Percentiles rank a stretch among this genome's conserved stretches.
These are phyloP conservation scores for Drosophila gunungcola DNA, from an alignment of 1,140 invertebrate species.

Conservation along the genomic window DNA sequence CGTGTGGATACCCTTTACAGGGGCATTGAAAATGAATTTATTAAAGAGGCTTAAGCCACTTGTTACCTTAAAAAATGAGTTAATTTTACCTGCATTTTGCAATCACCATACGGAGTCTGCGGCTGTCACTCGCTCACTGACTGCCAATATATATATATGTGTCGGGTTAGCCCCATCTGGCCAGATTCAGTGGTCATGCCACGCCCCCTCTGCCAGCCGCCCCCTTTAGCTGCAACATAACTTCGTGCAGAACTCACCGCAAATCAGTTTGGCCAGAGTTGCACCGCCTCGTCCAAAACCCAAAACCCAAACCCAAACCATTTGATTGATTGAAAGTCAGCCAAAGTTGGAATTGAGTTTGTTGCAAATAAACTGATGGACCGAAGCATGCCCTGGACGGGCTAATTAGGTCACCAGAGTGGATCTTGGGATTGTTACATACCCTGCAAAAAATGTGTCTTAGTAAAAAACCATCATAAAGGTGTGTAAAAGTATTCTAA, in stretches of 20 bases:
- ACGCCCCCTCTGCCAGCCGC: no score
- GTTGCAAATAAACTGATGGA: constrained; percentile 40
- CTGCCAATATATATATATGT: constrained; percentile 16
- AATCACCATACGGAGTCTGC: constrained; percentile 1
- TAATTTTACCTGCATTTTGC: constrained; percentile 13
- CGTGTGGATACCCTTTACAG: constrained; percentile 1
- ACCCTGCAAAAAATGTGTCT: neutral
- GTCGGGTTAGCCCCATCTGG: constrained; percentile 40
- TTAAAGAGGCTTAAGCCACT: constrained; percentile 5
- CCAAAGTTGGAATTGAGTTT: constrained; percentile 59
- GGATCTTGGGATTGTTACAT: neutral
- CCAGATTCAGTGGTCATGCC: constrained; percentile 25
- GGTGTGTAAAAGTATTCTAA: no score
- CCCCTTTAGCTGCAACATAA: constrained; percentile 19
- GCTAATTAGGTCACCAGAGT: constrained; percentile 27
- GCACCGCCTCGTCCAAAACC: constrained; percentile 1
- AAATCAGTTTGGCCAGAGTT: constrained; percentile 59
- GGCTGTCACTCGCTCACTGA: neutral
- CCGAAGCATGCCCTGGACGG: constrained; percentile 17
- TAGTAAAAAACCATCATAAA: no score
- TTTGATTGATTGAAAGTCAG: constrained; percentile 68
- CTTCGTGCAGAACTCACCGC: constrained; percentile 53
- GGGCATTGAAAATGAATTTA: constrained; percentile 17
- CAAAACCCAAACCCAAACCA: constrained; percentile 6
- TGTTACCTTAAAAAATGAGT: neutral